Evolutionary conservation across 2,797 vertebrate species (phyloP).

Genomic region (Sebastes minor): DNA sequence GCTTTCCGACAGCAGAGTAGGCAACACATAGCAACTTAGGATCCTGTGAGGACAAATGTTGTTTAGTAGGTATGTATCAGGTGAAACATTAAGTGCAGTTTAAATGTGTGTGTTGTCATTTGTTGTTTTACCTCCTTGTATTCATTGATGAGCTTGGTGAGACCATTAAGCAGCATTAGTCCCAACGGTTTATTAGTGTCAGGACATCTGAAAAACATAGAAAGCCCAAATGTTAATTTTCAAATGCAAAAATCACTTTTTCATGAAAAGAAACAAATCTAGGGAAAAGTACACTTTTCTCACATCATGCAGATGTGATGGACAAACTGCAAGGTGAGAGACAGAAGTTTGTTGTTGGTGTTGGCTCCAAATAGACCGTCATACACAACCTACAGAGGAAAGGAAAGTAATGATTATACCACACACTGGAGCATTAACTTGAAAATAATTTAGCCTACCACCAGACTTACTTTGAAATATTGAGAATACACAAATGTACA

Average conservation of each 20-base stretch:
- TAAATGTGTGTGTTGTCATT: neutral
- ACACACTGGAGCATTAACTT: neutral
- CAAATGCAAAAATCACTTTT: neutral
- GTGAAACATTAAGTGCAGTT: neutral
- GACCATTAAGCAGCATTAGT: slow-evolving; percentile 96
- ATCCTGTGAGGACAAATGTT: slow-evolving; percentile 83
- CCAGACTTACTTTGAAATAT: neutral
- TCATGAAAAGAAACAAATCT: neutral
- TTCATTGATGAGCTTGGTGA: slow-evolving; percentile 98
- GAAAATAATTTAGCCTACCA: neutral
- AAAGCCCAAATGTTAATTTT: neutral
- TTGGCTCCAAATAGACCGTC: slow-evolving; percentile 97
- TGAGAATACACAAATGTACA: neutral
- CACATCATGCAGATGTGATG: slow-evolving; percentile 94
- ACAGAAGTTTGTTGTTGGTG: slow-evolving; percentile 96
- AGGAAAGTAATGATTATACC: slow-evolving; percentile 1
- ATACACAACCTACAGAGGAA: slow-evolving; percentile 89
- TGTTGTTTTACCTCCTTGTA: slow-evolving; percentile 93
- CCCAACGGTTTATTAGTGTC: slow-evolving; percentile 97
- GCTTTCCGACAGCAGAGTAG: slow-evolving; percentile 97
- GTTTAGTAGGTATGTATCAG: neutral
- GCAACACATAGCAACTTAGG: slow-evolving; percentile 94
- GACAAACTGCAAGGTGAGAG: slow-evolving; percentile 94
- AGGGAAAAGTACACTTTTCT: slow-evolving; percentile 11
- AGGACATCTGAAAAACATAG: slow-evolving; percentile 87